These are phyloP conservation scores for Chaenocephalus aceratus DNA, from an alignment of 2,113 vertebrate species.

Conservation along the genomic window DNA sequence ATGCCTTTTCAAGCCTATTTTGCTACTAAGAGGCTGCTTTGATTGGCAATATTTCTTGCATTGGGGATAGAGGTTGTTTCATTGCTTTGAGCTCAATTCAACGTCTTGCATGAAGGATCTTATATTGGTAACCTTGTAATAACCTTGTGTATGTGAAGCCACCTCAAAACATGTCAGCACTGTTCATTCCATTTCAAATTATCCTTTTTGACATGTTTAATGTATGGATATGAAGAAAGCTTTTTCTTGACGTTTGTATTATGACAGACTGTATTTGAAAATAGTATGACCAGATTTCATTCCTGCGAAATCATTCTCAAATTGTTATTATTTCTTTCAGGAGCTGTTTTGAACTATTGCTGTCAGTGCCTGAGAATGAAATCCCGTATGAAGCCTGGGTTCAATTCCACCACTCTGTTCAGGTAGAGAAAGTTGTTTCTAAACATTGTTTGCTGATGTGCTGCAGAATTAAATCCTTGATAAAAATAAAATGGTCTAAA, in stretches of 20 bases:
- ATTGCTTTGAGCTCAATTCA: neutral
- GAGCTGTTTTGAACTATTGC: constrained; percentile 97
- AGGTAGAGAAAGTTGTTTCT: constrained; percentile 82
- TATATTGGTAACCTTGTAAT: neutral
- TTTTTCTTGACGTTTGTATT: neutral
- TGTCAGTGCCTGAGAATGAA: constrained; percentile 95
- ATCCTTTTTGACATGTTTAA: constrained; percentile 18
- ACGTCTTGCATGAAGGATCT: neutral
- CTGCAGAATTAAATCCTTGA: neutral
- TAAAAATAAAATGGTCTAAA: neutral
- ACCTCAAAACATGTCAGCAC: neutral
- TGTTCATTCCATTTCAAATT: neutral
- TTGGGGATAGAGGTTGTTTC: neutral
- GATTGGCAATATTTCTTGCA: neutral
- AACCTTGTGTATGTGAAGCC: neutral
- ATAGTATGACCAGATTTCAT: neutral
- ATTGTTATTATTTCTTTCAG: constrained; percentile 78
- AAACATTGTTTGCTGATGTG: neutral
- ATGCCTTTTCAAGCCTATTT: no score
- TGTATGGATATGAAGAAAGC: neutral
- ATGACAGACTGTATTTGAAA: neutral
- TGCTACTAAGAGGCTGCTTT: neutral
- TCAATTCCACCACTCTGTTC: constrained; percentile 92
- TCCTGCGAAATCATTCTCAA: neutral
- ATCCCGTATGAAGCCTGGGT: constrained; percentile 92